phyloP scores from a whole-genome alignment of 1,140 invertebrate genomes.

The Physella acuta region DNA sequence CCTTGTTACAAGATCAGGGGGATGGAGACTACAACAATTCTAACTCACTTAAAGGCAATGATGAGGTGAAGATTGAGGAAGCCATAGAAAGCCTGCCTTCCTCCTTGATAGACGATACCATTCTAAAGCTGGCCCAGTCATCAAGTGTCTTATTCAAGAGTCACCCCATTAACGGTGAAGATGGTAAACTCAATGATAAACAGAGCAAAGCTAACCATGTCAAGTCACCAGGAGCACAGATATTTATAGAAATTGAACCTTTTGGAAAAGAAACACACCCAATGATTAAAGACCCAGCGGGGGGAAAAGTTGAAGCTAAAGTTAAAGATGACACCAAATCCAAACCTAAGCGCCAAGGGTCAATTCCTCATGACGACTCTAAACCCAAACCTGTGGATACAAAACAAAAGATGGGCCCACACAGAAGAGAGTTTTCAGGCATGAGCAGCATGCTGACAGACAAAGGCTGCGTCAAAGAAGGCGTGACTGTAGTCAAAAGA shows the following conservation, averaged over 20 bases:
- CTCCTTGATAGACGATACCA: not conserved
- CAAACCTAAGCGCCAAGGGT: too few species aligned
- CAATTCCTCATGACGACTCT: too few species aligned
- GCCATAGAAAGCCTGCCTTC: not conserved
- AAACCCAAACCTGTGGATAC: not conserved
- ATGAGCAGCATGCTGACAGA: constrained; percentile 16
- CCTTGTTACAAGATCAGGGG: not conserved
- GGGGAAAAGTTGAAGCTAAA: not conserved
- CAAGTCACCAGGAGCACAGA: not conserved
- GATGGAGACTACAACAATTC: not conserved
- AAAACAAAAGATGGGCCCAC: not conserved
- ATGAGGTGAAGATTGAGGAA: not conserved
- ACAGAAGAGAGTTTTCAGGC: constrained; percentile 3
- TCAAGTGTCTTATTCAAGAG: not conserved
- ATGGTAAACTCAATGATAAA: not conserved
- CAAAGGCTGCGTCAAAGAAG: constrained; percentile 8
- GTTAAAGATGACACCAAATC: not conserved
- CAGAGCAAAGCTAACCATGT: not conserved
- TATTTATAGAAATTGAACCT: not conserved
- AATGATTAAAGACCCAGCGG: not conserved
- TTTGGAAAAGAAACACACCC: not conserved
- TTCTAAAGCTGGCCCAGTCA: not conserved
- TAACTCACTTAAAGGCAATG: not conserved
- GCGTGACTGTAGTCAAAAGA: constrained; percentile 6
- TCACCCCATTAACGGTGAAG: not conserved